Evolutionary conservation across 2,113 vertebrate species (phyloP), one percentile per base, ranked within the genome.

Genomic region (Mesocricetus auratus): DNA sequence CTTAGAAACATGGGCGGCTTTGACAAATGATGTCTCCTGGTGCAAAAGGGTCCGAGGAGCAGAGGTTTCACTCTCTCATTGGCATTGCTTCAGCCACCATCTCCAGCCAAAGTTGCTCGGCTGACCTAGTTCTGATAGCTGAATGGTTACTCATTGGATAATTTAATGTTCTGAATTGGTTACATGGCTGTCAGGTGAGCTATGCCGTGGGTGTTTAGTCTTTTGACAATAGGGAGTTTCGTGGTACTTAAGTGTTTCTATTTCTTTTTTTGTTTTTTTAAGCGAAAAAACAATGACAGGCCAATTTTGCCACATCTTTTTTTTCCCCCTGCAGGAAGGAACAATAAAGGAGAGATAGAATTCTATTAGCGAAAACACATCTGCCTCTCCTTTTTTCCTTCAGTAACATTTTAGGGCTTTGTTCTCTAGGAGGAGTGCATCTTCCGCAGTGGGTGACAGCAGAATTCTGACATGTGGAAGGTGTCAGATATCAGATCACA

Each of bases 251-350:
- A 96, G 86, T 89, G 91, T 86, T 96, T 97, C 56, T 79, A 17
- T 86, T 47, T 83, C 86, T 93, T 90, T 97, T 79, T 94, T 95
- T 82, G 60, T 92, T 83, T 97, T 97, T 94, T 97, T 94, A 89
- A 93, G 96, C 73, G n/a, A 56, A 66, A 94, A 95, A 94, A 94
- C 86, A 94, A 90, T 21, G 42, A 89, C 75, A 97, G 90, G 73
- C 77, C 71, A 77, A 77, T 96, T 97, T 94, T 88, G 78, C 31
- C 82, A 94, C 77, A 62, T 47, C 64, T 62, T 83, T 42, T 45
- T 12, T 45, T 15, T n/a, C n/a, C 36, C 75, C 81, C 60, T 69
- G 33, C 39, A 96, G 92, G 88, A 98, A 96, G 82, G 90, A 97
- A 94, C 94, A 89, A 93, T 92, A 91, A 97, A 91, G 47, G 81